A percentile compares a stretch with the other conserved stretches of the same genome.
These are phyloP conservation scores for Eumaeus atala DNA, from an alignment of 1,140 invertebrate species.

Conservation along the genomic window DNA sequence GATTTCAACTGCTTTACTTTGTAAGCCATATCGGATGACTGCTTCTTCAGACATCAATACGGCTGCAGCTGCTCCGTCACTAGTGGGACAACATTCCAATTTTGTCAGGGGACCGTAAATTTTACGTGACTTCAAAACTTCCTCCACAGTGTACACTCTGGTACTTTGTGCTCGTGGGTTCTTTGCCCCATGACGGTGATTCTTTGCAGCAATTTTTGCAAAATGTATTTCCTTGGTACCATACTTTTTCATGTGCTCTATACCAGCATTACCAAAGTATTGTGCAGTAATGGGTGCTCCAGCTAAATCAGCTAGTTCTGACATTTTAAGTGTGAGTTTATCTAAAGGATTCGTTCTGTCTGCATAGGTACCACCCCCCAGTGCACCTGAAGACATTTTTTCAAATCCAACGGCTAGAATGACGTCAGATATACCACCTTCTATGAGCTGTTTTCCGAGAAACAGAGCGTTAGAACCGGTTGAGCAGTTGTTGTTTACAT, in stretches of 20 bases:
- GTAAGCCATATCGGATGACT: conserved; percentile 86
- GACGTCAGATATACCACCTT: conserved; percentile 89
- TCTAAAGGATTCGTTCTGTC: conserved; percentile 96
- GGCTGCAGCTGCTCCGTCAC: conserved; percentile 95
- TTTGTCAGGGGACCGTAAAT: conserved; percentile 95
- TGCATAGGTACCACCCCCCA: conserved; percentile 82
- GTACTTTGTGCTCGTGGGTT: conserved; percentile 97
- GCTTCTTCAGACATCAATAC: conserved; percentile 94
- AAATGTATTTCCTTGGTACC: conserved; percentile 94
- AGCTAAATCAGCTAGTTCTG: conserved; percentile 85
- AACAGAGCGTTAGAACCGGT: conserved; percentile 95
- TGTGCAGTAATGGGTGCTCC: conserved; percentile 92
- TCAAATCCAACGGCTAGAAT: conserved; percentile 97
- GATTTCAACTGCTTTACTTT: conserved; percentile 94
- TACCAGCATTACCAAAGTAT: conserved; percentile 96
- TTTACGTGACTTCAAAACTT: conserved; percentile 89
- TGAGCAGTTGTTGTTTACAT: conserved; percentile 99
- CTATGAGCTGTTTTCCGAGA: conserved; percentile 92
- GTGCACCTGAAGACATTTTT: conserved; percentile 96
- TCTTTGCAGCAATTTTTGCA: conserved; percentile 98
- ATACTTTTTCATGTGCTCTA: conserved; percentile 98
- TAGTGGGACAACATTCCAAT: conserved; percentile 97
- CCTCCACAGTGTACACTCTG: conserved; percentile 90
- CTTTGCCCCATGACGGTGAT: conserved; percentile 96
- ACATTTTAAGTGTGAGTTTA: conserved; percentile 91